Conservation (phyloP, 2,888 invertebrate species). For the Amphipyra berbera region DNA sequence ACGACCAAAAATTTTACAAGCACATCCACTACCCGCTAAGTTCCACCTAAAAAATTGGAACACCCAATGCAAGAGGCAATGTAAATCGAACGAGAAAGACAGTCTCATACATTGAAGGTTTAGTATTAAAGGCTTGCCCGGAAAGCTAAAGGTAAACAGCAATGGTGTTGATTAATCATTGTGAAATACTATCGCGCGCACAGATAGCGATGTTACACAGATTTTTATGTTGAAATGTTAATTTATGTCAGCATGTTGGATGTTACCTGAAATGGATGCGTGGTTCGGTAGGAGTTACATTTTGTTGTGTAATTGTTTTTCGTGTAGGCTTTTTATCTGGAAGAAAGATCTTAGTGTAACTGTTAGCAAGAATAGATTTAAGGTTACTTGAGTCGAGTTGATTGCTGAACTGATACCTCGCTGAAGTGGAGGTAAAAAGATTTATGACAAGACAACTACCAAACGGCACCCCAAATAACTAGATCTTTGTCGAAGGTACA, state of each 20-base stretch:
- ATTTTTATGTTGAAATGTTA: slow-evolving; percentile 71
- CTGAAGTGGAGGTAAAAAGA: too few relatives aligned
- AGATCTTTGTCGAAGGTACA: too few relatives aligned
- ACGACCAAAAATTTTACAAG: background rate
- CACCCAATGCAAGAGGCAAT: slow-evolving; percentile 13
- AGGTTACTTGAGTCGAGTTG: too few relatives aligned
- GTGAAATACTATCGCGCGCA: slow-evolving; percentile 69
- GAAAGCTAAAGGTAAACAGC: slow-evolving; percentile 79
- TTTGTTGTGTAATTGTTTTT: slow-evolving; percentile 34
- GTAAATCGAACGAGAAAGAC: background rate
- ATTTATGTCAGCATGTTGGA: slow-evolving; percentile 63
- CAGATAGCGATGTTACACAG: slow-evolving; percentile 68
- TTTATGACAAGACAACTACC: too few relatives aligned
- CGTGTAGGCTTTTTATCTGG: background rate
- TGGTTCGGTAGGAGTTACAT: slow-evolving; percentile 12
- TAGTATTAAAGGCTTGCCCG: slow-evolving; percentile 53
- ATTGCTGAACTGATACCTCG: too few relatives aligned
- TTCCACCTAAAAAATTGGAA: background rate
- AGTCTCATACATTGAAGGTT: background rate
- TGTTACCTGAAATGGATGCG: slow-evolving; percentile 22
- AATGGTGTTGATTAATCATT: slow-evolving; percentile 81
- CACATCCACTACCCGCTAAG: slow-evolving; percentile 19
- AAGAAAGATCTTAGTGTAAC: background rate
- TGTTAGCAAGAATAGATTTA: too few relatives aligned
- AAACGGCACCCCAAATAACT: too few relatives aligned